Conservation (phyloP, 2,888 invertebrate species). For the Gastrophysa polygoni region DNA sequence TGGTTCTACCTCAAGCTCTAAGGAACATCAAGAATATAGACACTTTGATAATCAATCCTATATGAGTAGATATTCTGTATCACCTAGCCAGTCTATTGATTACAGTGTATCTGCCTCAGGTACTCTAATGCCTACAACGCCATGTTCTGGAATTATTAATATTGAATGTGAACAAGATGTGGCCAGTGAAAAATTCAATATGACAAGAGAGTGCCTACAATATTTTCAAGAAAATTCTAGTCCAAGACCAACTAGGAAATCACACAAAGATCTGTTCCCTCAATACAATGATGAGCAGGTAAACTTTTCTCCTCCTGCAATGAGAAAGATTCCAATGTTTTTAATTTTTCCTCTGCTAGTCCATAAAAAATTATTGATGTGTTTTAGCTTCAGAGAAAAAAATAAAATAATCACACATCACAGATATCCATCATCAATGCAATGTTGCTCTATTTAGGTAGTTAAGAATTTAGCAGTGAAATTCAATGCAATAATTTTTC, state of each 20-base stretch:
- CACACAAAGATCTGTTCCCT: constrained; percentile 36
- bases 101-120: constrained; percentile 36
- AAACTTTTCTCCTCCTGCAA: too few relatives aligned
- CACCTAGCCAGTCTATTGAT: constrained; percentile 45
- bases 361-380: too few relatives aligned
- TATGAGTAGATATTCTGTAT: constrained; percentile 22
- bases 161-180: constrained; percentile 21
- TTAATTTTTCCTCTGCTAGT: too few relatives aligned
- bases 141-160: constrained; percentile 27
- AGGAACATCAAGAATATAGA: background rate
- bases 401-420: too few relatives aligned
- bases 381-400: too few relatives aligned
- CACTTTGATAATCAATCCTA: background rate
- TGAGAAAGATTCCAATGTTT: too few relatives aligned
- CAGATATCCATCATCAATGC: too few relatives aligned
- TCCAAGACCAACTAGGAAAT: background rate
- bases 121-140: constrained; percentile 27
- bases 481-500: too few relatives aligned
- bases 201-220: background rate
- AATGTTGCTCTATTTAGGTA: too few relatives aligned
- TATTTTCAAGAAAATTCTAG: background rate
- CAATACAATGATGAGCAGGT: too few relatives aligned
- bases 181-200: constrained; percentile 1
- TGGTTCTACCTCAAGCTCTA: too few relatives aligned
- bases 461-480: too few relatives aligned